phyloP scores from a whole-genome alignment of 2,888 invertebrate species.

The Campopleginae sp. region DNA sequence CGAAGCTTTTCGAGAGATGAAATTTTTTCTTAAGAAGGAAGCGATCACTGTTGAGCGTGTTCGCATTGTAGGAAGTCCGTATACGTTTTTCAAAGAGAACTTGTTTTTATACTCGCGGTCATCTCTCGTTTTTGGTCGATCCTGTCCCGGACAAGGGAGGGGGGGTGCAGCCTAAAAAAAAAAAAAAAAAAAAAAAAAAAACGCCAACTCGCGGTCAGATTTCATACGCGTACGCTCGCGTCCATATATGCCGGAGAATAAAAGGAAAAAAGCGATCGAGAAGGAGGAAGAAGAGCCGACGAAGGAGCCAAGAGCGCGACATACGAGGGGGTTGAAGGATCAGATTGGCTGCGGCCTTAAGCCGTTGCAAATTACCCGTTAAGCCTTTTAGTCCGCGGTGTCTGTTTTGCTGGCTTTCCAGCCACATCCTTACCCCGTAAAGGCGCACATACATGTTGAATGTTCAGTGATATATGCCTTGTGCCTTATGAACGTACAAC shows the following conservation, averaged over 20 bases:
- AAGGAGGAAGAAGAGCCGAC: neutral
- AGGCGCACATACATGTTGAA: neutral
- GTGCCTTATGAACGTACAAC: neutral
- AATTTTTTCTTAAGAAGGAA: slow-evolving; percentile 53
- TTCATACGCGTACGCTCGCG: slow-evolving; percentile 70
- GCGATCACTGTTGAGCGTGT: slow-evolving; percentile 60
- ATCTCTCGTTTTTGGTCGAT: slow-evolving; percentile 62
- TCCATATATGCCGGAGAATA: slow-evolving; percentile 9
- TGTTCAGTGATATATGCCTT: slow-evolving; percentile 17
- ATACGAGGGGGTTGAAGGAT: slow-evolving; percentile 71
- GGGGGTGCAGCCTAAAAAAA: slow-evolving; percentile 48
- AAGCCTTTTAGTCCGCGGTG: slow-evolving; percentile 82
- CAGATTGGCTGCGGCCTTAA: slow-evolving; percentile 82
- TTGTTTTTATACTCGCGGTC: slow-evolving; percentile 41
- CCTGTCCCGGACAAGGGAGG: slow-evolving; percentile 60
- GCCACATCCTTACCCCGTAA: slow-evolving; percentile 44
- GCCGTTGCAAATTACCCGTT: slow-evolving; percentile 82
- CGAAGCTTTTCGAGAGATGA: slow-evolving; percentile 33
- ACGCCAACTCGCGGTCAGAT: slow-evolving; percentile 71
- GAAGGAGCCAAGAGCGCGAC: slow-evolving; percentile 39
- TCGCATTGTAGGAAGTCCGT: slow-evolving; percentile 75
- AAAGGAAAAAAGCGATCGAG: neutral
- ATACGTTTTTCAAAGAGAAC: slow-evolving; percentile 81
- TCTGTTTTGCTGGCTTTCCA: slow-evolving; percentile 76
- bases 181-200: slow-evolving; percentile 42